Evolutionary conservation across 35 echinoderm and acorn worm genomes (phyloP), one percentile per base, ranked within the genome.

Genomic region (Heliocidaris erythrogramma): DNA sequence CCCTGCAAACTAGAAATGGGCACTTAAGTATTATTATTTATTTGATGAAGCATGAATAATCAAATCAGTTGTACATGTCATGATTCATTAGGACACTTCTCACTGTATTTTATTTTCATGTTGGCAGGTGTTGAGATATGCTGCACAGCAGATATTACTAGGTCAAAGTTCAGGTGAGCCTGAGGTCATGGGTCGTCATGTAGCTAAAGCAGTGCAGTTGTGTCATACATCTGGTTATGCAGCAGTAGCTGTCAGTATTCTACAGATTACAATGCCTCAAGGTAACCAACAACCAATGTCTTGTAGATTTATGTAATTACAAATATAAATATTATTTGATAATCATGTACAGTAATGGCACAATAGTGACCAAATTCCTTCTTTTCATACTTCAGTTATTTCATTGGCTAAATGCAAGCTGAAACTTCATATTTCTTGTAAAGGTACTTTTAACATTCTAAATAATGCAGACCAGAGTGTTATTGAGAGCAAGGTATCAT

Each of bases 171-270:
- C 91, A 92, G 48, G 48, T 56, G 13, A 92, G 18, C 11, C 14
- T 24, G 18, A 53, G 47, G 49, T 92, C n/a, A 30, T 48, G n/a
- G 50, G 50, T 14, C 16, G 47, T 30, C 91, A 92, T 49, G n/a
- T 49, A 27, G 29, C 11, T 21, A 16, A 59, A 59, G 91, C 50
- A 12, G 11, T 92, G 48, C 11, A n/a, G 91, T 16, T 59, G 32
- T 92, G 91, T 59, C 49, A 92, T 92, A 30, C n/a, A 59, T 92
- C 48, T 14, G 48, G 91, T 50, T 13, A 92, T 92, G 16, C 17
- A 30, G 47, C 47, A 12, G 29, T 92, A 30, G 91, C 91, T 12
- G 30, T 52, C 5, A 17, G 91, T 52, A 13, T 92, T 13, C 91
- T 92, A 3, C 91, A 92, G 91, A 11, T 92, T 13, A 48, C 47